Percentiles rank a stretch among this genome's conserved stretches.
These are phyloP conservation scores for Druceiella hillmani DNA, from an alignment of 2,888 invertebrate species.

Conservation along the genomic window DNA sequence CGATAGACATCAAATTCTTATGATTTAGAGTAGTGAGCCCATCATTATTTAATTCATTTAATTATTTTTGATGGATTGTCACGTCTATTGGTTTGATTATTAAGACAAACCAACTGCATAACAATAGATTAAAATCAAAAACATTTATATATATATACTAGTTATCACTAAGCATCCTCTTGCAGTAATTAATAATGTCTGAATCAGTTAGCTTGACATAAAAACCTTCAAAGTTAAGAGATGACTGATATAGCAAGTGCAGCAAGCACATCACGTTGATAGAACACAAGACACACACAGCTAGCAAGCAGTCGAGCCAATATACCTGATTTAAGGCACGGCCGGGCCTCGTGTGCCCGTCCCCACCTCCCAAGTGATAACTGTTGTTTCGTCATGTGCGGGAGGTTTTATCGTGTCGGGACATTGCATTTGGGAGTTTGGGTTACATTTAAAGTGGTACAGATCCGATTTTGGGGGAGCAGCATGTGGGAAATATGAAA, in stretches of 20 bases:
- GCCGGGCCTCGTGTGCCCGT: conserved; percentile 51
- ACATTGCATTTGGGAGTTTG: conserved; percentile 1
- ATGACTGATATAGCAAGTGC: conserved; percentile 51
- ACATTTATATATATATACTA: no score
- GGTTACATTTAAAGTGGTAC: conserved; percentile 5
- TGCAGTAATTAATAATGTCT: conserved; percentile 40
- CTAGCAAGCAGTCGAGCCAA: conserved; percentile 66
- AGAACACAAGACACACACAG: conserved; percentile 60
- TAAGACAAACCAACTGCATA: no score
- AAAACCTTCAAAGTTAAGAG: conserved; percentile 25
- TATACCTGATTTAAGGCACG: conserved; percentile 75
- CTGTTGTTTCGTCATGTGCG: conserved; percentile 31
- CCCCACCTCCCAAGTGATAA: conserved; percentile 43
- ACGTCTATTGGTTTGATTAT: no score
- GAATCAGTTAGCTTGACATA: conserved; percentile 33
- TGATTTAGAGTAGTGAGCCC: no score
- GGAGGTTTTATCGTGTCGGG: conserved; percentile 4
- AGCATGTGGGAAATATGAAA: no score
- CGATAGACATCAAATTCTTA: no score
- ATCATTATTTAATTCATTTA: no score
- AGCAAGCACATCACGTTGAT: conserved; percentile 60
- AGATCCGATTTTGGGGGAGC: no score
- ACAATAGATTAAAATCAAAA: no score
- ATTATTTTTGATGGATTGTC: no score
- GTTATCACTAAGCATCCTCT: conserved; percentile 31